Percentiles rank a stretch among this genome's conserved stretches.
phyloP scores from a whole-genome alignment of 1,140 invertebrate genomes.

The Bemisia tabaci region DNA sequence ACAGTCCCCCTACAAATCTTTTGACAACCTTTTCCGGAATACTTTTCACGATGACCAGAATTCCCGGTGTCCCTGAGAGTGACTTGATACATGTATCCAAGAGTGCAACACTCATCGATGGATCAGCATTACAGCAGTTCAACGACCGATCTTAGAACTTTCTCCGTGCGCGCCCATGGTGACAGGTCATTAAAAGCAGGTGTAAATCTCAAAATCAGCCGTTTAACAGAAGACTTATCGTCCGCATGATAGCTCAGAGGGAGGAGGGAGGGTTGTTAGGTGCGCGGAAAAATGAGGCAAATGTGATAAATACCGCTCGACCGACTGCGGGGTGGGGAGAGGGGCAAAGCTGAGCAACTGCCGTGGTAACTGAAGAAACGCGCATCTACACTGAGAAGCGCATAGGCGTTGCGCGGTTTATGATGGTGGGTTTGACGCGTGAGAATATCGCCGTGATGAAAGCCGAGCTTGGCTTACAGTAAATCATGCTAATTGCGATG shows the following conservation, averaged over 20 bases:
- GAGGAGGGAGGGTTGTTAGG: background rate
- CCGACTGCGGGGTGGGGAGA: background rate
- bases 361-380: background rate
- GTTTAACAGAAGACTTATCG: background rate
- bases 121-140: no score
- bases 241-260: background rate
- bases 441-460: background rate
- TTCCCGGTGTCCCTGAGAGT: no score
- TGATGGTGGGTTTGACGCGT: background rate
- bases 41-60: no score
- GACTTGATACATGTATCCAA: no score
- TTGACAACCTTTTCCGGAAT: no score
- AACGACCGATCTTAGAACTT: no score
- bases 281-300: background rate
- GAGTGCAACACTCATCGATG: no score
- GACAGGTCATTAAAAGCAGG: no score
- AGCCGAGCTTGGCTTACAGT: background rate
- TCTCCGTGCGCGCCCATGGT: no score
- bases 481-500: background rate
- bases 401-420: background rate
- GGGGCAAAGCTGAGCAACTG: background rate
- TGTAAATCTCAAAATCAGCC: no score
- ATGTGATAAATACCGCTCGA: background rate
- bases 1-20: no score
- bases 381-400: background rate